Evolutionary conservation across 2,113 vertebrate genomes (phyloP).

Genomic region (Carettochelys insculpta): DNA sequence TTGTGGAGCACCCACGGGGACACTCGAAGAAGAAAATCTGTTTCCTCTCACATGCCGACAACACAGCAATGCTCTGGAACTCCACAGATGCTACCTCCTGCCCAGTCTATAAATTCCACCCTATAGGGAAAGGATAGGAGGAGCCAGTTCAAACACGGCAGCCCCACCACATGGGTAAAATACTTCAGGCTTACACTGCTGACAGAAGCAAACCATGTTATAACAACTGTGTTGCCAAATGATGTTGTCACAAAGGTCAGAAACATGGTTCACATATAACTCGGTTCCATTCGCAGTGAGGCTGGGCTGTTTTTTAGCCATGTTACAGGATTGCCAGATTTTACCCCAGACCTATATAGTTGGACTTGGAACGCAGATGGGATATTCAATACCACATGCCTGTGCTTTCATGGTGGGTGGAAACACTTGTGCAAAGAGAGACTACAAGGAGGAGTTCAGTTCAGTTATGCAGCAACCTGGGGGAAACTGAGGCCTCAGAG

Average conservation of each 20-base stretch:
- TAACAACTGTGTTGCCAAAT: constrained; percentile 69
- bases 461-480: rapidly evolving
- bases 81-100: constrained; percentile 24
- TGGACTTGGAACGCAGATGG: background rate
- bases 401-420: background rate
- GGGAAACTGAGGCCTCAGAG: background rate
- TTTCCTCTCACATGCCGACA: background rate
- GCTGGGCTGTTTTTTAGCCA: background rate
- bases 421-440: background rate
- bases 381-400: background rate
- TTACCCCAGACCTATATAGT: background rate
- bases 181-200: constrained; percentile 66
- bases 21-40: too few relatives aligned
- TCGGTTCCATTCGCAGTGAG: constrained; percentile 27
- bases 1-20: too few relatives aligned
- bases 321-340: background rate
- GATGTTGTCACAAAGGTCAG: constrained; percentile 51
- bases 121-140: constrained; percentile 67
- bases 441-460: background rate
- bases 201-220: constrained; percentile 65
- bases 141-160: constrained; percentile 60
- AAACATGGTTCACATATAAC: constrained; percentile 51
- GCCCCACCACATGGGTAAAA: constrained; percentile 67
- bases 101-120: constrained; percentile 32
- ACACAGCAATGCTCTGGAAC: background rate